Evolutionary conservation across 53 echinoderm and acorn worm species (phyloP), one percentile per base, ranked within the genome.

Genomic region (Zoroaster sp.): DNA sequence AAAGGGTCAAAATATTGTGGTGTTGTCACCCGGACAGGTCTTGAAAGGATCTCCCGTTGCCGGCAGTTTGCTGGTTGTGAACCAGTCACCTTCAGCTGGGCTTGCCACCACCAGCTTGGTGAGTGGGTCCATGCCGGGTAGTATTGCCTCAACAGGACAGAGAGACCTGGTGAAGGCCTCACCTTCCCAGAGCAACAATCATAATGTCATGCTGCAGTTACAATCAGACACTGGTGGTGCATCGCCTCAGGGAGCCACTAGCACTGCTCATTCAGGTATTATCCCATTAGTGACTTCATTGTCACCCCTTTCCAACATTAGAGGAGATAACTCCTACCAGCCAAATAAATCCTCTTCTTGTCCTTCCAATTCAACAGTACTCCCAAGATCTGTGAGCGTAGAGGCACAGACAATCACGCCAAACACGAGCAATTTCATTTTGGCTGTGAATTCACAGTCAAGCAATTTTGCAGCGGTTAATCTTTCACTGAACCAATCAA

Each of bases 191-290:
- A 71, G 39, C 35, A 47, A 85, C 85, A 69, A 28, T 17, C 83
- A 35, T 25, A 59, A 59, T 59, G 63, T 59, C 70, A 85, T 85
- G 71, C 85, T 85, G 85, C 85, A 85, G 70, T 71, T 85, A 71
- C 85, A 85, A 25, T 70, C 71, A 49, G 85, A 85, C 49, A 49
- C 49, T 46, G 72, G 81, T 66, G 81, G 37, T n/a, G 47, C 52
- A 42, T 49, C 71, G 70, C 85, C 85, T 85, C 85, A 85, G 85
- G 85, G 85, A 85, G 52, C 39, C 49, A 40, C 51, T 71, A 85
- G 71, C 45, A 49, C 70, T 46, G 34, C 85, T 70, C 70, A 85
- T 70, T 85, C 71, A 71, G 85, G 66, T 49, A 85, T 49, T 39
- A n/a, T 70, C 51, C 70, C 85, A 47, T 1, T 47, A 46, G 18